phyloP scores from a whole-genome alignment of 2,888 invertebrate species.

The Catocala fraxini region DNA sequence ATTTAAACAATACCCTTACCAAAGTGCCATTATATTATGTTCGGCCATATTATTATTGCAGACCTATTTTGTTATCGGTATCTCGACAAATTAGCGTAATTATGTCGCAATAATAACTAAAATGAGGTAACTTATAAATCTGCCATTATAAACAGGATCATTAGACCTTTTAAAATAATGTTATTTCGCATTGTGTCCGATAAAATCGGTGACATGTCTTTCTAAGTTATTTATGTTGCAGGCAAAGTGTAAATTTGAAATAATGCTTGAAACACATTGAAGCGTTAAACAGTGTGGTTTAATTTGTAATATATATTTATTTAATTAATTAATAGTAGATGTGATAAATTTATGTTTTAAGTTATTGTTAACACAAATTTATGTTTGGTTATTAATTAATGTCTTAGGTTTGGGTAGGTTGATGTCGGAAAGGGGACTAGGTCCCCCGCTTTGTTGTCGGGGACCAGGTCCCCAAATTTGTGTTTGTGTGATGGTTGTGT shows the following conservation, averaged over 20 bases:
- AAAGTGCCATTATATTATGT: not conserved
- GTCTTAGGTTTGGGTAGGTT: no score
- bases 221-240: conserved; percentile 40
- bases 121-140: conserved; percentile 42
- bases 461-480: no score
- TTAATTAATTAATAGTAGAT: no score
- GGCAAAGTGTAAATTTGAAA: conserved; percentile 16
- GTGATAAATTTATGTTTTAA: no score
- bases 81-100: conserved; percentile 30
- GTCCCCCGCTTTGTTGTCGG: no score
- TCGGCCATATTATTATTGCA: conserved; percentile 11
- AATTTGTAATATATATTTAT: no score
- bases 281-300: no score
- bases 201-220: conserved; percentile 37
- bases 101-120: conserved; percentile 36
- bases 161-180: conserved; percentile 36
- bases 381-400: no score
- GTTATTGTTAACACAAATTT: no score
- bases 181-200: conserved; percentile 41
- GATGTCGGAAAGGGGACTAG: no score
- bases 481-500: no score
- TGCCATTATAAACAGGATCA: conserved; percentile 32
- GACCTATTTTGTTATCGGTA: conserved; percentile 13
- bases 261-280: no score
- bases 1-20: not conserved